Conservation (phyloP, 2,888 invertebrate species). For the Diarsia dahlii region DNA sequence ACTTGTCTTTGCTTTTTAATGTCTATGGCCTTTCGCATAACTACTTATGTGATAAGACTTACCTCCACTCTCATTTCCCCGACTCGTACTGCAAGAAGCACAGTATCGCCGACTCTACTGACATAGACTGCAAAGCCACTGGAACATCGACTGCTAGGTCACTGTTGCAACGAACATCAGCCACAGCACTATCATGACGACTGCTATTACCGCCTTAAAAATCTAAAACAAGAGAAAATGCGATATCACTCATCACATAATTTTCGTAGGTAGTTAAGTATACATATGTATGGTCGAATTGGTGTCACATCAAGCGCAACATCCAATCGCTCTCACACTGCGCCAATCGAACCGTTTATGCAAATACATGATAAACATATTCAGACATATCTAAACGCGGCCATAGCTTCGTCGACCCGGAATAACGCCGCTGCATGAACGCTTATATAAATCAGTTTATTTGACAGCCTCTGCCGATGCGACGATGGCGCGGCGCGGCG, state of each 20-base stretch:
- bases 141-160: neutral
- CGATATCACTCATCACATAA: neutral
- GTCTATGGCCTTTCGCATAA: neutral
- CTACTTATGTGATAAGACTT: neutral
- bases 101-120: neutral
- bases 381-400: conserved; percentile 8
- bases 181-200: neutral
- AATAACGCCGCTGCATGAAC: conserved; percentile 11
- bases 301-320: conserved; percentile 2
- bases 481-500: neutral
- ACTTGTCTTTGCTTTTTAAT: neutral
- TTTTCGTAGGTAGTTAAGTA: neutral
- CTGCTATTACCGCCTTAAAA: neutral
- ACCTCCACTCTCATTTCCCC: neutral
- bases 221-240: conserved; percentile 29
- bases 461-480: conserved; percentile 20
- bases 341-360: conserved; percentile 15
- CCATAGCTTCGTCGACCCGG: conserved; percentile 2
- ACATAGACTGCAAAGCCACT: neutral
- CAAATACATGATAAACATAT: conserved; percentile 21
- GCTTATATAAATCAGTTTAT: conserved; percentile 41
- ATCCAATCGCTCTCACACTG: neutral
- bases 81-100: neutral
- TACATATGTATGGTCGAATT: neutral
- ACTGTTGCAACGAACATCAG: neutral